phyloP scores from a whole-genome alignment of 2,888 invertebrate species.

The Sphaeridia pumilis region DNA sequence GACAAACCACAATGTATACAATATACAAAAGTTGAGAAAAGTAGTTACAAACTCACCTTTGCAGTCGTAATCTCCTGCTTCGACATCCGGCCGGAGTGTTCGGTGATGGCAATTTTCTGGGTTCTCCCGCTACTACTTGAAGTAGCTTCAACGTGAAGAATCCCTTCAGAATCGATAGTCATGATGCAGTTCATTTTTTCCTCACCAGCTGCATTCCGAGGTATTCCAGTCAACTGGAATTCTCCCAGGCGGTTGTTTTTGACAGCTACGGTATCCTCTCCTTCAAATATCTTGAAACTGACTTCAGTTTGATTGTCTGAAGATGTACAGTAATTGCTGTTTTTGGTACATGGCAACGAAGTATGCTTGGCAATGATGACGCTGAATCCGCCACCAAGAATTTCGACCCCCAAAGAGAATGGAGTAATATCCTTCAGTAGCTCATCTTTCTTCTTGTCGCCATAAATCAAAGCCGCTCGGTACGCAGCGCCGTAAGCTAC shows the following conservation, averaged over 20 bases:
- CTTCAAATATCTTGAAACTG: constrained; percentile 62
- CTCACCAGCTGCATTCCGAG: constrained; percentile 79
- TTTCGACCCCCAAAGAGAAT: constrained; percentile 57
- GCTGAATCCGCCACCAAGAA: constrained; percentile 58
- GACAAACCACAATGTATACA: too few species aligned
- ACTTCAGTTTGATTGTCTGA: constrained; percentile 56
- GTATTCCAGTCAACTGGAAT: constrained; percentile 92
- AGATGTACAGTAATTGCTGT: constrained; percentile 51
- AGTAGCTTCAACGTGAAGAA: constrained; percentile 82
- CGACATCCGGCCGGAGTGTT: constrained; percentile 50
- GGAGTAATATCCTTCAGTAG: constrained; percentile 52
- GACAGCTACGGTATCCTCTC: constrained; percentile 87
- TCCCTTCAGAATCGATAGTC: constrained; percentile 88
- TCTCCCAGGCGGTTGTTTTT: constrained; percentile 94
- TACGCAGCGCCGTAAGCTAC: constrained; percentile 67
- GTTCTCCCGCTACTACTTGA: constrained; percentile 86
- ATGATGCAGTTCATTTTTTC: constrained; percentile 81
- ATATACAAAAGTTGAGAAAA: background rate
- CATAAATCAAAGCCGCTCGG: constrained; percentile 54
- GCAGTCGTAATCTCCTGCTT: constrained; percentile 50
- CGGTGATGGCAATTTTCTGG: constrained; percentile 62
- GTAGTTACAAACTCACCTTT: background rate
- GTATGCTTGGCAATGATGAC: constrained; percentile 54
- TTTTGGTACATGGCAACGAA: constrained; percentile 51
- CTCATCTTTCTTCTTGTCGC: constrained; percentile 1